phyloP scores from a whole-genome alignment of 2,797 vertebrate species.

The Sebastes trivittatus region DNA sequence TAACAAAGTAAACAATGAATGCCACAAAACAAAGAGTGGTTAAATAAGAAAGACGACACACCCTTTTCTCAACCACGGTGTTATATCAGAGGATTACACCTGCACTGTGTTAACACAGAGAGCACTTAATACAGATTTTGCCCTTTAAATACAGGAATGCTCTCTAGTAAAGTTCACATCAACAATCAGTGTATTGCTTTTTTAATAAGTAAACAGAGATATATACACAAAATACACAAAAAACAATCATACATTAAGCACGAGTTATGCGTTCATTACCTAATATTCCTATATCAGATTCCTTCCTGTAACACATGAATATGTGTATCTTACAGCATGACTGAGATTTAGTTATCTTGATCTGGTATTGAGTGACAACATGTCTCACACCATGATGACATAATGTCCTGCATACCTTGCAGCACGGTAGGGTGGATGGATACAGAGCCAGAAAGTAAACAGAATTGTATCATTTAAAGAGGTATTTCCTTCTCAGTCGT shows the following conservation, averaged over 20 bases:
- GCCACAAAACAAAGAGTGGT: not conserved
- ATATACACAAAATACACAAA: slow-evolving; percentile 8
- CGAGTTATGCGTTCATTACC: not conserved
- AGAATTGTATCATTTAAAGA: not conserved
- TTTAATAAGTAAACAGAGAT: slow-evolving; percentile 35
- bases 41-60: not conserved
- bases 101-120: not conserved
- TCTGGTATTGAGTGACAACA: not conserved
- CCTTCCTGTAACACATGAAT: not conserved
- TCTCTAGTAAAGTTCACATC: not conserved
- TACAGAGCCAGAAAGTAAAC: slow-evolving; percentile 6
- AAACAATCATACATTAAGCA: not conserved
- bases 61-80: not conserved
- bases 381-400: not conserved
- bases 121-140: not conserved
- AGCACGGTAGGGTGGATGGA: not conserved
- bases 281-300: not conserved
- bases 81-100: slow-evolving; percentile 6
- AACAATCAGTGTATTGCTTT: not conserved
- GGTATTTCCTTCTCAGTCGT: slow-evolving; percentile 12
- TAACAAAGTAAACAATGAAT: slow-evolving; percentile 17
- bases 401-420: not conserved
- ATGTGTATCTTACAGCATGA: not conserved
- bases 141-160: not conserved
- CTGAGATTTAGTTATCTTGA: not conserved